These are phyloP conservation scores for Uromys caudimaculatus DNA, from an alignment of 2,797 vertebrate genomes.

Conservation along the genomic window DNA sequence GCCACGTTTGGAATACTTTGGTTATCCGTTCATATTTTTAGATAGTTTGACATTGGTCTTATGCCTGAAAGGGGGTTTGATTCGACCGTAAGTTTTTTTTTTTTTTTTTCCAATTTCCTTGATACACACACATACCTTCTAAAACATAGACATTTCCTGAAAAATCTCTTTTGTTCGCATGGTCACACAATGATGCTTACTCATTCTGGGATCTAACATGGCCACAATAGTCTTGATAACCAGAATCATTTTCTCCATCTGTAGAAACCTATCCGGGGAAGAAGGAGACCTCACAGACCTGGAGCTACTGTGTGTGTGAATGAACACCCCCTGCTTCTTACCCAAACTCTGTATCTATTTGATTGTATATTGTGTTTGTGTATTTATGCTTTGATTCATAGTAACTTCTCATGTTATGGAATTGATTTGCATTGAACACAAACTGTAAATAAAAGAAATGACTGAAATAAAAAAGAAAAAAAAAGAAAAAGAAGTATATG, in stretches of 20 bases:
- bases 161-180: constrained; percentile 72
- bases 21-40: constrained; percentile 83
- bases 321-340: constrained; percentile 81
- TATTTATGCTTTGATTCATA: constrained; percentile 90
- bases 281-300: constrained; percentile 70
- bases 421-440: constrained; percentile 87
- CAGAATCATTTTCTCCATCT: constrained; percentile 55
- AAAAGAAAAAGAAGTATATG: not conserved
- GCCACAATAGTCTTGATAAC: constrained; percentile 61
- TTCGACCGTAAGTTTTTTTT: constrained; percentile 66
- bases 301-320: constrained; percentile 83
- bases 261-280: constrained; percentile 72
- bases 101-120: constrained; percentile 65
- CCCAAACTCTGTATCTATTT: constrained; percentile 82
- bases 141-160: constrained; percentile 64
- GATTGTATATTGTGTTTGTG: constrained; percentile 89
- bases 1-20: constrained; percentile 81
- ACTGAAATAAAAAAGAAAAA: constrained; percentile 69
- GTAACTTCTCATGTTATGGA: constrained; percentile 84
- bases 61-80: constrained; percentile 78
- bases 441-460: constrained; percentile 87
- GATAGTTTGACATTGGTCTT: constrained; percentile 82
- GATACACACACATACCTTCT: constrained; percentile 78
- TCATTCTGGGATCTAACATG: constrained; percentile 54
- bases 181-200: constrained; percentile 80